phyloP scores from a whole-genome alignment of 2,113 vertebrate species.

The Crocuta crocuta region DNA sequence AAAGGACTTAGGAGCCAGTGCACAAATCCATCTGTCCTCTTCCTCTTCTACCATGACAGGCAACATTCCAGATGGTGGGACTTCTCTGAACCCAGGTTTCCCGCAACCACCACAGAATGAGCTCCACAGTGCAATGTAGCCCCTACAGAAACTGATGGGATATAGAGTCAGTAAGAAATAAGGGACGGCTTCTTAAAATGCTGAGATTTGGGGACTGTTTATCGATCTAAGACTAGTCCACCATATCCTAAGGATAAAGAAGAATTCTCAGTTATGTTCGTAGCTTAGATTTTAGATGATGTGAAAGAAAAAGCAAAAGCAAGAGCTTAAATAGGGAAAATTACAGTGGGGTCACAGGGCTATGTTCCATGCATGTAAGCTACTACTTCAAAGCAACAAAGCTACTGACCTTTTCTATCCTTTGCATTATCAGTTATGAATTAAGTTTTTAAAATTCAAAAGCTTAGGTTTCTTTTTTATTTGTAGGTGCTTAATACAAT shows the following conservation, averaged over 20 bases:
- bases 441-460: conserved; percentile 38
- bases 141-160: not conserved
- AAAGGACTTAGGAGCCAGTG: not conserved
- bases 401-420: not conserved
- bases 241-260: not conserved
- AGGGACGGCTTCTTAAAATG: not conserved
- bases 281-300: not conserved
- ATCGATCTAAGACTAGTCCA: not conserved
- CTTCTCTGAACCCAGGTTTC: not conserved
- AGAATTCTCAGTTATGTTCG: not conserved
- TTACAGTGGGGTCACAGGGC: rapidly evolving
- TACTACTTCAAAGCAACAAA: not conserved
- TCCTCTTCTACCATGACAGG: not conserved
- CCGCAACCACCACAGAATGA: not conserved
- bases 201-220: not conserved
- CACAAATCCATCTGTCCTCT: not conserved
- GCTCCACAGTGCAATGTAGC: not conserved
- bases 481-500: not conserved
- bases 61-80: not conserved
- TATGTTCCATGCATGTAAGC: not conserved
- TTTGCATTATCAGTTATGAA: not conserved
- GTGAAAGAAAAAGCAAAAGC: not conserved
- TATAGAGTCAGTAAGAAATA: not conserved
- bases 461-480: not conserved
- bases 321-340: not conserved